phyloP scores from a whole-genome alignment of 1,140 invertebrate genomes.

The Metopolophium dirhodum region DNA sequence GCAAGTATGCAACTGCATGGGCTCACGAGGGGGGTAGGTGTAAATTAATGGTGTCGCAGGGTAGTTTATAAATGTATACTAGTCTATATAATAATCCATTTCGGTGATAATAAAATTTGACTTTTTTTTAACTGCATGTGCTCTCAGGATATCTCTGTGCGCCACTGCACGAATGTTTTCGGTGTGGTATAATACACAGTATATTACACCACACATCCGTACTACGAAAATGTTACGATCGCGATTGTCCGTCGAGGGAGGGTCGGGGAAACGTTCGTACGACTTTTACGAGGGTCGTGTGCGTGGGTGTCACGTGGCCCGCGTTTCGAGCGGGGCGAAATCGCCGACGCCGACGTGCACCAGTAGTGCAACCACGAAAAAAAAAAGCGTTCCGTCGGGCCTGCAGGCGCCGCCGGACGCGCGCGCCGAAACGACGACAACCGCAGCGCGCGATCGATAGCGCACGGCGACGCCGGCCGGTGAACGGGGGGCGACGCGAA shows the following conservation, averaged over 20 bases:
- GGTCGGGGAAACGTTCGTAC: neutral
- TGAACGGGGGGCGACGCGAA: neutral
- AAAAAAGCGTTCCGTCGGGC: neutral
- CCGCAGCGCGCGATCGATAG: slow-evolving; percentile 44
- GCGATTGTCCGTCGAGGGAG: neutral
- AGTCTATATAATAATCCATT: too few relatives aligned
- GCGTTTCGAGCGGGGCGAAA: neutral
- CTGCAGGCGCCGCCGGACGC: neutral
- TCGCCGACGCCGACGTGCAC: neutral
- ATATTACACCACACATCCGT: neutral
- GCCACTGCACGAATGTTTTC: neutral
- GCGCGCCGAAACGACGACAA: slow-evolving; percentile 2
- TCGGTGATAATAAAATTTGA: too few relatives aligned
- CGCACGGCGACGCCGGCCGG: slow-evolving; percentile 23
- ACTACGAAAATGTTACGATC: neutral
- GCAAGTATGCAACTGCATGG: too few relatives aligned
- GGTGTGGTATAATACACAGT: neutral
- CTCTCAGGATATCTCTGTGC: too few relatives aligned
- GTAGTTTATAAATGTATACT: too few relatives aligned
- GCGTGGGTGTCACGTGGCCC: neutral
- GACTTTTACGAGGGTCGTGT: neutral
- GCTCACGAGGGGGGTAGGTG: too few relatives aligned
- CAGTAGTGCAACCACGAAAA: slow-evolving; percentile 32
- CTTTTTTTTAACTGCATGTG: too few relatives aligned
- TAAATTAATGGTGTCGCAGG: too few relatives aligned